phyloP scores from a whole-genome alignment of 2,797 vertebrate species.

The Phrynocephalus vlangalii region DNA sequence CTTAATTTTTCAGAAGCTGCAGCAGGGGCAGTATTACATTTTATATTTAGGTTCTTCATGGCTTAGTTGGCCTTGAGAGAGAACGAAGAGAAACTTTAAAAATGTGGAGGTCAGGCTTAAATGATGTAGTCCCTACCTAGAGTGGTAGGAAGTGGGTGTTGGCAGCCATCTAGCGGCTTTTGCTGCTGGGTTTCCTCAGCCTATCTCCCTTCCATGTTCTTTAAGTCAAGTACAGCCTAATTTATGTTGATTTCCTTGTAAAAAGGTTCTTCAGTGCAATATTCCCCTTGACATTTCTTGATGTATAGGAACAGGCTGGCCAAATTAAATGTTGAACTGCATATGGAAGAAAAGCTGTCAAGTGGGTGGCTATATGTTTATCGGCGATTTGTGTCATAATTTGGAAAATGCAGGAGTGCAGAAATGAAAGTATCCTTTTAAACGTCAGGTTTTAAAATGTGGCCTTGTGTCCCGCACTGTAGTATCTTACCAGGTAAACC shows the following conservation, averaged over 20 bases:
- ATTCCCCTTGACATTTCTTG: slow-evolving; percentile 34
- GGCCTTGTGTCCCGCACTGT: slow-evolving; percentile 62
- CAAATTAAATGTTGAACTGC: slow-evolving; percentile 66
- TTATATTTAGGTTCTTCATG: slow-evolving; percentile 43
- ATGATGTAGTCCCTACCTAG: slow-evolving; percentile 60
- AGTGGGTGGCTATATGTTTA: slow-evolving; percentile 51
- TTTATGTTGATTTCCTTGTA: slow-evolving; percentile 77
- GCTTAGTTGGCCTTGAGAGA: slow-evolving; percentile 64
- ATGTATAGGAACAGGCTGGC: slow-evolving; percentile 58
- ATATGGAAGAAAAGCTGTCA: slow-evolving; percentile 65
- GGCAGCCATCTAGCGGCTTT: slow-evolving; percentile 66
- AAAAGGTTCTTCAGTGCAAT: slow-evolving; percentile 78
- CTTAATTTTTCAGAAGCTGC: slow-evolving; percentile 61
- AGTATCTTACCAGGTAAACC: slow-evolving; percentile 54
- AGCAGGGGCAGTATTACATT: background rate
- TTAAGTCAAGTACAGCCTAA: slow-evolving; percentile 78
- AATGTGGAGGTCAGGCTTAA: slow-evolving; percentile 64
- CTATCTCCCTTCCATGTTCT: slow-evolving; percentile 40
- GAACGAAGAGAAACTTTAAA: slow-evolving; percentile 62
- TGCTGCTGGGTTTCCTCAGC: slow-evolving; percentile 73
- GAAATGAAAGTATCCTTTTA: slow-evolving; percentile 56
- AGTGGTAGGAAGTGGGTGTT: slow-evolving; percentile 52
- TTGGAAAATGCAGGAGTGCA: slow-evolving; percentile 57
- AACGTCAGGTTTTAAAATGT: slow-evolving; percentile 36
- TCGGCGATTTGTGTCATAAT: slow-evolving; percentile 67